Evolutionary conservation across 2,113 vertebrate genomes (phyloP), one percentile per base, ranked within the genome.

Genomic region (Caranx ignobilis): DNA sequence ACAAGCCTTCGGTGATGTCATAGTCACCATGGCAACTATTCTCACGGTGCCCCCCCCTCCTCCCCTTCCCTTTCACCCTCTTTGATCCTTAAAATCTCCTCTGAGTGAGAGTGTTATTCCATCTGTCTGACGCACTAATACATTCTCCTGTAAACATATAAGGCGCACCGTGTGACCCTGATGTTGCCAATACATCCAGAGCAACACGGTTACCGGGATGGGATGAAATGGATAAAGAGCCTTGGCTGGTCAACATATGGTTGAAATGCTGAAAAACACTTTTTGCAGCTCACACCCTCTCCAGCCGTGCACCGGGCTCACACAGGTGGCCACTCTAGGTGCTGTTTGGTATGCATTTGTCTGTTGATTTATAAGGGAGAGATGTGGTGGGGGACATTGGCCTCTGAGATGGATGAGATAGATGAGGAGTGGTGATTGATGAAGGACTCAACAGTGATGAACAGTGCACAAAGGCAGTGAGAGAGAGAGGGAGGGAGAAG

Each of bases 11-110:
- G 41, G 65, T 93, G 91, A 94, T 90, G 90, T 92, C 91, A 91
- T 19, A 35, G 88, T 95, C 85, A 54, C 93, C 91, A 91, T 93
- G 79, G 93, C 57, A 93, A 93, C 93, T 55, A 81, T 88, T 93
- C 87, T 91, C 91, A 92, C 82, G 82, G 82, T 73, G 77, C 62
- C 65, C 61, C 47, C 41, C 54, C 55, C 63, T 12, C 66, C 69
- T 47, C 18, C 62, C 70, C 63, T 87, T 82, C 69, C 62, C 72
- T 72, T 81, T 80, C 78, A 74, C 71, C 83, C 73, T 66, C 71
- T 84, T 90, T 91, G 78, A 87, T 87, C 77, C 83, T 90, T 89
- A 88, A 87, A 82, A 88, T 84, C 76, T 84, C 74, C 6, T 85
- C 71, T 66, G 81, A 83, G 61, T 64, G 85, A 88, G 68, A 83